Evolutionary conservation across 2,797 vertebrate genomes (phyloP).

Genomic region (Ctenochaetus hawaiiensis): DNA sequence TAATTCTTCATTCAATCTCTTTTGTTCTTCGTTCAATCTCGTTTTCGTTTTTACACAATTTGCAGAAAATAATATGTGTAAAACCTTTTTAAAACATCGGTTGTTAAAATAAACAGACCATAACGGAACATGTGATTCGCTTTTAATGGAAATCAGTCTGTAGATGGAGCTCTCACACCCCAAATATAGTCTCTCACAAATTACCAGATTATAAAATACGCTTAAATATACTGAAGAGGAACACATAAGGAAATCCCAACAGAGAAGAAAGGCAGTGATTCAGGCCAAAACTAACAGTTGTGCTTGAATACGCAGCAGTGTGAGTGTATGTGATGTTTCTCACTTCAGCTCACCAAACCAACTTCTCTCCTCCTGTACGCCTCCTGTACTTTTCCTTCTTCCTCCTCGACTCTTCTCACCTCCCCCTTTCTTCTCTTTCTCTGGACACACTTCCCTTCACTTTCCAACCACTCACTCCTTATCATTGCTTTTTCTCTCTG

Average conservation of each 20-base stretch:
- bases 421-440: slow-evolving; percentile 34
- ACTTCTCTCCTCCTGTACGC: slow-evolving; percentile 18
- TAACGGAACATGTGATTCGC: no score
- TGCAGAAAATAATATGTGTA: no score
- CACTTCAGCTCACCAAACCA: slow-evolving; percentile 4
- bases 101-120: no score
- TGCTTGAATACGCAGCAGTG: slow-evolving; percentile 39
- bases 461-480: slow-evolving; percentile 46
- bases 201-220: background rate
- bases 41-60: no score
- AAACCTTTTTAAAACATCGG: no score
- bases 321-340: slow-evolving; percentile 21
- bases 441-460: slow-evolving; percentile 41
- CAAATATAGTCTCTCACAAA: background rate
- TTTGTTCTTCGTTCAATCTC: no score
- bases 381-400: slow-evolving; percentile 27
- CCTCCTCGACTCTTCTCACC: slow-evolving; percentile 47
- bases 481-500: slow-evolving; percentile 30
- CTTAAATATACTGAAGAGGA: slow-evolving; percentile 12
- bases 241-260: slow-evolving; percentile 35
- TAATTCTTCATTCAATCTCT: no score
- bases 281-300: slow-evolving; percentile 38
- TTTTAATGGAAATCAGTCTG: no score
- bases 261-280: slow-evolving; percentile 41
- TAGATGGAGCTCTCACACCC: no score